Percentiles rank a stretch among this genome's conserved stretches.
phyloP scores from a whole-genome alignment of 2,113 vertebrate species.

The Nipponia nippon region DNA sequence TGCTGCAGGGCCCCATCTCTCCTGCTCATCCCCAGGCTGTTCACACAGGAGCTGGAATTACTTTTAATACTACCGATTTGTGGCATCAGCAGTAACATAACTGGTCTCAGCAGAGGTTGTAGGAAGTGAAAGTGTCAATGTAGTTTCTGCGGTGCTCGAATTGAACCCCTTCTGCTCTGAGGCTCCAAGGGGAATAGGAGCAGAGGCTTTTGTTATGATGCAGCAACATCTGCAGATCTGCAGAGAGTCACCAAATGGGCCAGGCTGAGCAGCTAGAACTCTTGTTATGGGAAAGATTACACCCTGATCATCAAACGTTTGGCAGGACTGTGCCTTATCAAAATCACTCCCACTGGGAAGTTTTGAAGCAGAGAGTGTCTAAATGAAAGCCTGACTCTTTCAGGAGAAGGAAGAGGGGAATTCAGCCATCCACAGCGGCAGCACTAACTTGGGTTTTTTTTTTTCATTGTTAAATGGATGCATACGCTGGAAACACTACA shows the following conservation, averaged over 20 bases:
- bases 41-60: not conserved
- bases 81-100: not conserved
- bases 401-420: not conserved
- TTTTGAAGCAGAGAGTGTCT: not conserved
- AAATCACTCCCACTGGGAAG: slow-evolving; percentile 27
- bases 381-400: slow-evolving; percentile 44
- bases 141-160: not conserved
- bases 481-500: slow-evolving; percentile 53
- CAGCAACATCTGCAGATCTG: slow-evolving; percentile 25
- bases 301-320: slow-evolving; percentile 13
- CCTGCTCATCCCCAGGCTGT: not conserved
- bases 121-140: not conserved
- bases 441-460: not conserved
- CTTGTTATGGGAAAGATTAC: slow-evolving; percentile 16
- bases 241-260: not conserved
- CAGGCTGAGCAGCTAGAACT: not conserved
- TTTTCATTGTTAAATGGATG: slow-evolving; percentile 47
- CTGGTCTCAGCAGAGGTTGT: not conserved
- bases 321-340: slow-evolving; percentile 20
- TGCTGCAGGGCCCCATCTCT: not conserved
- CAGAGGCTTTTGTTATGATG: slow-evolving; percentile 25
- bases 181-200: not conserved
- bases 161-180: not conserved
- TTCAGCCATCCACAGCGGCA: slow-evolving; percentile 26
- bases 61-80: not conserved